These are phyloP conservation scores for Drosophila parthenogenetica DNA, from an alignment of 2,888 invertebrate genomes.

Conservation along the genomic window DNA sequence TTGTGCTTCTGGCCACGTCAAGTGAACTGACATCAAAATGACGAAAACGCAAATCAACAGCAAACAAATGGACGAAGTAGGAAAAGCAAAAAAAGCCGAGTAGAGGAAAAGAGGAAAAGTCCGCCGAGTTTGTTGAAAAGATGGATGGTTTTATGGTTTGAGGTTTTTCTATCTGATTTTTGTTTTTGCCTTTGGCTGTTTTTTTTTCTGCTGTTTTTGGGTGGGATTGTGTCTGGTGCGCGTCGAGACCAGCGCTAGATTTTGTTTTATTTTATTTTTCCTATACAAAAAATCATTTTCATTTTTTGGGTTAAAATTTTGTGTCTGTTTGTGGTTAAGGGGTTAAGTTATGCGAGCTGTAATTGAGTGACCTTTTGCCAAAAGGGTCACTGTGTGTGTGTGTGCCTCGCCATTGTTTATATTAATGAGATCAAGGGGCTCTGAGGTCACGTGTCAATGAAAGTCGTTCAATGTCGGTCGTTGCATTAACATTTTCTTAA, in stretches of 20 bases:
- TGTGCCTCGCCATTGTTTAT: slow-evolving; percentile 33
- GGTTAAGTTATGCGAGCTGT: slow-evolving; percentile 53
- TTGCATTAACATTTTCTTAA: slow-evolving; percentile 24
- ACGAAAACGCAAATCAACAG: slow-evolving; percentile 81
- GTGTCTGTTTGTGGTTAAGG: slow-evolving; percentile 29
- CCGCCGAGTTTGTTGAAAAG: slow-evolving; percentile 69
- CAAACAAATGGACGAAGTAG: slow-evolving; percentile 65
- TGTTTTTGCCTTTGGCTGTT: slow-evolving; percentile 22
- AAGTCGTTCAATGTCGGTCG: neutral
- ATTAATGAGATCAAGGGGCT: slow-evolving; percentile 44
- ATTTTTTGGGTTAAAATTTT: slow-evolving; percentile 9
- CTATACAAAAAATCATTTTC: slow-evolving; percentile 2
- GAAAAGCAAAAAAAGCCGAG: slow-evolving; percentile 16
- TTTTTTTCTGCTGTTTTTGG: neutral
- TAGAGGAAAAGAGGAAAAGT: slow-evolving; percentile 14
- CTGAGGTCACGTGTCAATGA: slow-evolving; percentile 34
- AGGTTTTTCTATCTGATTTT: neutral
- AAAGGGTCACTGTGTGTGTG: slow-evolving; percentile 17
- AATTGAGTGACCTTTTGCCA: slow-evolving; percentile 63
- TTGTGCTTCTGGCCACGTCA: slow-evolving; percentile 60
- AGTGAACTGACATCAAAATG: slow-evolving; percentile 79
- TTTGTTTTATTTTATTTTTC: slow-evolving; percentile 24
- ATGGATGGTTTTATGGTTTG: slow-evolving; percentile 72
- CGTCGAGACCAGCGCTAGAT: slow-evolving; percentile 47
- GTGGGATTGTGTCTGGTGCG: slow-evolving; percentile 37